Evolutionary conservation across 2,888 invertebrate species (phyloP), one percentile per base, ranked within the genome.

Genomic region (Acanthosoma haemorrhoidale): DNA sequence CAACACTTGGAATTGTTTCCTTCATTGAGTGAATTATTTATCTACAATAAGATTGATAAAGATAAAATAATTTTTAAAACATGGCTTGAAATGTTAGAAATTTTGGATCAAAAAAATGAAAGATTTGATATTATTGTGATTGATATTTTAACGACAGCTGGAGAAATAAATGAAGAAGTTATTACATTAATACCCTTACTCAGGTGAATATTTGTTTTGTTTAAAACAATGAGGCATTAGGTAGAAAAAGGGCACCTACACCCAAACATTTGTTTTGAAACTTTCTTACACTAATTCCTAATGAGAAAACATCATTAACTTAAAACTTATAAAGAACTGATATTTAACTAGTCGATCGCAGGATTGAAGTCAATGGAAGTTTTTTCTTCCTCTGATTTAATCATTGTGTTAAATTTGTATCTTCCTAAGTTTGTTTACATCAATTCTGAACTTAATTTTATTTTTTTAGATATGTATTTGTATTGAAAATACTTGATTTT

Each of bases 121-220:
- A 80, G 80, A 70, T 82, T 82, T 75, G 86, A 88, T 79, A 79
- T 83, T 4, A 80, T 87, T 76, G 81, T 85, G 74, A 78, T 81
- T 68, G 83, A 86, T 76, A 80, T 83, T 29, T 79, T 88, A 70
- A 84, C 84, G 71, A 70, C 80, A 1, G 82, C 83, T 75, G 88
- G 88, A 4, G 86, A 86, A 75, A 77, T 88, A 39, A 82, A 83
- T 74, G 78, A 80, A 34, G 78, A 76, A 8, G 76, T 77, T 15
- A 79, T 79, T 71, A 76, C 77, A 13, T 76, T 81, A 18, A 76
- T 80, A 6, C 73, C 75, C 16, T 16, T 18, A n/a, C 66, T 76
- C 5, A 72, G 69, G 75, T 76, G 73, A 71, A 63, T 38, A 4
- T 31, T 9, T 9, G 29, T 25, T 1, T 2, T 13, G 18, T 43